phyloP scores from a whole-genome alignment of 2,888 invertebrate species.

The Leucophenga montana region DNA sequence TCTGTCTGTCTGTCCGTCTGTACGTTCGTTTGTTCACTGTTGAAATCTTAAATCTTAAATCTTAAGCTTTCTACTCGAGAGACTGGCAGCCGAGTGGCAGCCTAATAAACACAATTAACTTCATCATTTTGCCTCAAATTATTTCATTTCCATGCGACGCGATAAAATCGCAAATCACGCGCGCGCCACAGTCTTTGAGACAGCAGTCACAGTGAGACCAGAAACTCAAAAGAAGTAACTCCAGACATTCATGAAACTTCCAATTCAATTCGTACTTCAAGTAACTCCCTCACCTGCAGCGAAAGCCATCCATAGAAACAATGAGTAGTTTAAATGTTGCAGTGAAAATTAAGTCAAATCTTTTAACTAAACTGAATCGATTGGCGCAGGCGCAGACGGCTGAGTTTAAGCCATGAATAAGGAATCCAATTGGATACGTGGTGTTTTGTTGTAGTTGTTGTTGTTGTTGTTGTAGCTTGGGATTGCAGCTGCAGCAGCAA shows the following conservation, averaged over 20 bases:
- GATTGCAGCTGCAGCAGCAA: constrained; percentile 33
- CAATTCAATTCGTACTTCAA: neutral
- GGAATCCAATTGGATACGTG: constrained; percentile 37
- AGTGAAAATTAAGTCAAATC: constrained; percentile 71
- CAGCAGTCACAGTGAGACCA: constrained; percentile 21
- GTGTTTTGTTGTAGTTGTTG: constrained; percentile 33
- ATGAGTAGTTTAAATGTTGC: constrained; percentile 32
- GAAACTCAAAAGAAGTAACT: constrained; percentile 29
- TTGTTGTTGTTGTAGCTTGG: constrained; percentile 33
- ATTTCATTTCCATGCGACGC: constrained; percentile 69
- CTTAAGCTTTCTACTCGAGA: constrained; percentile 17
- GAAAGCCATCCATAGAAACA: constrained; percentile 20
- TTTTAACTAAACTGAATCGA: constrained; percentile 50
- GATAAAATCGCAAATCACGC: constrained; percentile 72
- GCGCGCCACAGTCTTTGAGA: constrained; percentile 26
- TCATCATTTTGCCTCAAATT: constrained; percentile 71
- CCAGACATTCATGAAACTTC: neutral
- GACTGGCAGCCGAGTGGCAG: constrained; percentile 51
- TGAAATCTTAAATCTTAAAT: constrained; percentile 19
- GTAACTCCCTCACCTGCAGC: constrained; percentile 31
- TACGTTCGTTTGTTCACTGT: neutral
- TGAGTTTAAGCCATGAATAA: neutral
- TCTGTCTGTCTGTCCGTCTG: no score
- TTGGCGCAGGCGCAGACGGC: constrained; percentile 19
- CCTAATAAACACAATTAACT: constrained; percentile 67